Percentiles rank a stretch among this genome's conserved stretches.
These are phyloP conservation scores for Zosterops borbonicus DNA, from an alignment of 2,113 vertebrate species.

Conservation along the genomic window DNA sequence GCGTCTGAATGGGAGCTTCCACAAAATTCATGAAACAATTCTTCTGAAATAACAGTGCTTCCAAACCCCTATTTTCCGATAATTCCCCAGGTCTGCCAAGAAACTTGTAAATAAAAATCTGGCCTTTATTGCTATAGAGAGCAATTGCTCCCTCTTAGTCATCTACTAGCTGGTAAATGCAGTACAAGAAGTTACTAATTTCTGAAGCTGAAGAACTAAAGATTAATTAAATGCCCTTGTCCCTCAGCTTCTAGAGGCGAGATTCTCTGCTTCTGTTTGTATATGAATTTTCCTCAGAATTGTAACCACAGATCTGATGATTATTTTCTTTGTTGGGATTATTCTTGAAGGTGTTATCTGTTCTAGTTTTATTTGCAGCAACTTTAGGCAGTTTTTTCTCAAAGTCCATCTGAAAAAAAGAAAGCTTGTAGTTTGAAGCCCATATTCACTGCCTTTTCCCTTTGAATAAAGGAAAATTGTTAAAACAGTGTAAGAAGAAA, in stretches of 20 bases:
- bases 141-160: neutral
- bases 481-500: neutral
- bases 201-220: neutral
- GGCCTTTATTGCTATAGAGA: neutral
- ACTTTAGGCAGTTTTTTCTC: neutral
- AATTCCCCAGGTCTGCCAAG: neutral
- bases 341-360: constrained; percentile 31
- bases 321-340: constrained; percentile 17
- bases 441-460: neutral
- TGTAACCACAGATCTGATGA: constrained; percentile 28
- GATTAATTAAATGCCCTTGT: neutral
- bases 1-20: neutral
- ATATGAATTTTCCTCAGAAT: constrained; percentile 66
- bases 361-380: constrained; percentile 18
- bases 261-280: constrained; percentile 68
- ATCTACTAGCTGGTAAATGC: neutral
- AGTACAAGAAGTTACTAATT: neutral
- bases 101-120: neutral
- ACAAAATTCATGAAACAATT: neutral
- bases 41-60: neutral
- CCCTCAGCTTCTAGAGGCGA: constrained; percentile 51
- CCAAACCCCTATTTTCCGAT: neutral
- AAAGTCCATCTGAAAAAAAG: constrained; percentile 53
- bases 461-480: neutral
- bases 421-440: neutral